Evolutionary conservation across 2,797 vertebrate species (phyloP).

Genomic region (Poecilia picta): DNA sequence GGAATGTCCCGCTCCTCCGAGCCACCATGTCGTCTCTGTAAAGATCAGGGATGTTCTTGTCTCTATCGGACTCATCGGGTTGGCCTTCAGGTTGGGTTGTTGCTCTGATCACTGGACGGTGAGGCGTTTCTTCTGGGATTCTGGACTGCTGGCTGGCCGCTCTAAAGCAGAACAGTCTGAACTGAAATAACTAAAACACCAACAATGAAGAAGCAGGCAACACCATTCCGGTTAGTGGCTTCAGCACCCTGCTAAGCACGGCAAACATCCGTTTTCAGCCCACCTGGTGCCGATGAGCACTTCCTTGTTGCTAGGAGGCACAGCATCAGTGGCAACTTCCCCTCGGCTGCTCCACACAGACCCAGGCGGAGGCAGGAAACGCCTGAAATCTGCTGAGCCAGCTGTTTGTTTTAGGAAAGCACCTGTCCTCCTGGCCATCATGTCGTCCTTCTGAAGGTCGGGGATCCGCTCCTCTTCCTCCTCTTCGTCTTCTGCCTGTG

Average conservation of each 20-base stretch:
- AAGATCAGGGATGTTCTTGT: slow-evolving; percentile 55
- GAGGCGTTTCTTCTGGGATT: slow-evolving; percentile 49
- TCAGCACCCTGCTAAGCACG: slow-evolving; percentile 33
- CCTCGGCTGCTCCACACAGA: slow-evolving; percentile 50
- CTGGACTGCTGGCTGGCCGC: slow-evolving; percentile 56
- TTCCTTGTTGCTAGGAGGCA: slow-evolving; percentile 51
- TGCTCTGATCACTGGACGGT: slow-evolving; percentile 35
- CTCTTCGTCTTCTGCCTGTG: slow-evolving; percentile 72
- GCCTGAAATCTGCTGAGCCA: slow-evolving; percentile 53
- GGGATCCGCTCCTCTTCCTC: slow-evolving; percentile 69
- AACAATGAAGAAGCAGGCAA: slow-evolving; percentile 40
- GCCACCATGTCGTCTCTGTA: slow-evolving; percentile 88
- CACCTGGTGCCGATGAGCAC: slow-evolving; percentile 63
- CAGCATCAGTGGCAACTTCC: slow-evolving; percentile 46
- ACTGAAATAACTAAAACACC: slow-evolving; percentile 46
- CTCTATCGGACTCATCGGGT: slow-evolving; percentile 48
- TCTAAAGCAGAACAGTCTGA: slow-evolving; percentile 67
- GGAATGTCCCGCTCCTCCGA: slow-evolving; percentile 77
- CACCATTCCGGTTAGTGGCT: slow-evolving; percentile 49
- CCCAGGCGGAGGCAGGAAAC: slow-evolving; percentile 75
- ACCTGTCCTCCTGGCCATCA: slow-evolving; percentile 85
- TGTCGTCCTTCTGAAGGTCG: slow-evolving; percentile 86
- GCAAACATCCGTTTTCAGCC: slow-evolving; percentile 47
- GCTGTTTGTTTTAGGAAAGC: slow-evolving; percentile 76
- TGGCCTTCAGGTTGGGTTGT: slow-evolving; percentile 18